phyloP scores from a whole-genome alignment of 2,113 vertebrate genomes.

The Campylomormyrus tamandua region DNA sequence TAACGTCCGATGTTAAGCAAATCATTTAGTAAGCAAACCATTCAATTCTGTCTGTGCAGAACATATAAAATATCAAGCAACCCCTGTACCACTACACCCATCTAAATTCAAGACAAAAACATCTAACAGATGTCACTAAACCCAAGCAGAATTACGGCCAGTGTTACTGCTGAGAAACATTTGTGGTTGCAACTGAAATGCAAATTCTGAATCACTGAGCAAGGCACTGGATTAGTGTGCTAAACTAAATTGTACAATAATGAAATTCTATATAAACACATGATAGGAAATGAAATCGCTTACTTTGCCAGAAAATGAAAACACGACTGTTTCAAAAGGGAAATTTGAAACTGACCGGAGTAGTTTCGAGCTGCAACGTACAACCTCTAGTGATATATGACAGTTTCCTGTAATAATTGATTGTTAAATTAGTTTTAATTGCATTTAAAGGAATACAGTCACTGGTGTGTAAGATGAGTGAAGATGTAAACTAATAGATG shows the following conservation, averaged over 20 bases:
- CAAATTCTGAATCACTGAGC: slow-evolving; percentile 3
- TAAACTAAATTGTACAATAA: background rate
- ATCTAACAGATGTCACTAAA: background rate
- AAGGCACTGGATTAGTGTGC: background rate
- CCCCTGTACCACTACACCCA: background rate
- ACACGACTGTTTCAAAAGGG: slow-evolving; percentile 14
- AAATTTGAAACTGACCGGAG: background rate
- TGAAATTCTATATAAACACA: slow-evolving; percentile 5
- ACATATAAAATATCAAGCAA: background rate
- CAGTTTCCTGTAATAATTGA: background rate
- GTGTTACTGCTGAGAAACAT: background rate
- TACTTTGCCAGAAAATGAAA: slow-evolving; percentile 1
- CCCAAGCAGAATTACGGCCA: background rate
- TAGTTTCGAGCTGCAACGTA: background rate
- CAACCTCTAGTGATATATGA: background rate
- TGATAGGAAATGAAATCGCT: slow-evolving; percentile 2
- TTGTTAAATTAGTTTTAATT: background rate
- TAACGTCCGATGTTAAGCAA: background rate
- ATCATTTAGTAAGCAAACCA: background rate
- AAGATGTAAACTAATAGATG: background rate
- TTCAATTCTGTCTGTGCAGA: background rate
- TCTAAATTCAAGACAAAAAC: background rate
- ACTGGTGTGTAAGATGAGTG: background rate
- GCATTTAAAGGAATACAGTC: background rate
- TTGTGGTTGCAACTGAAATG: slow-evolving; percentile 3